Base-by-base conservation (phyloP, 2,797 vertebrate species). In the Myiothlypis coronata region DNA sequence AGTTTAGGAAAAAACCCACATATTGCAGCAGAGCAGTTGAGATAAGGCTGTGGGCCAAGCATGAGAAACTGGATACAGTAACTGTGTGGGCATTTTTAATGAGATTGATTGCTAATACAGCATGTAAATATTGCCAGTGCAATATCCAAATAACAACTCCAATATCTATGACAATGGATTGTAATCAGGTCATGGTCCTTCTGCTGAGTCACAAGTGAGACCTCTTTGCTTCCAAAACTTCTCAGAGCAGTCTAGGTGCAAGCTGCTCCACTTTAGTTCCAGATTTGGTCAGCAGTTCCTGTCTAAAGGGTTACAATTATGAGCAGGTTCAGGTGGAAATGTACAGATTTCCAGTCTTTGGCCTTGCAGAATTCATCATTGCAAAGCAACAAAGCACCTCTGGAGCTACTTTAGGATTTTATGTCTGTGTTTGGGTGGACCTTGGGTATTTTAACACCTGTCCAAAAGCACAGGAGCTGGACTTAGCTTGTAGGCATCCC, bases 381-480 rank as follows among this genome's bases (percentile, higher is more conserved):
- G 13, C 28, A 50, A 50, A 50, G 20, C 32, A 49, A 17, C 11
- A 50, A 50, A 56, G 28, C 37, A 57, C 11, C 6, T 34, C 18
- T 19, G 43, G 21, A 56, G 21, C 30, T 46, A 8, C n/a, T 76
- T 34, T 6, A 26, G 37, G 49, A 37, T 34, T 83, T 63, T 22
- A 15, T 70, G 24, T 34, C 28, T 50, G 6, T 56, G 8, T 63
- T 63, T 49, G 35, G 23, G 13, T 49, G 24, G 43, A 39, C 12
- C 37, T 44, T 28, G 27, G 41, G 12, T 37, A 32, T 41, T 68
- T 55, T 37, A 55, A 49, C 27, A n/a, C 32, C 11, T n/a, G 35
- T 15, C 28, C 35, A 43, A 69, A 10, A 49, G 35, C 0, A 0
- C 0, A 49, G 47, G 35, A 46, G 19, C 6, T 43, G 41, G 63